Evolutionary conservation across 2,888 invertebrate species (phyloP).

Genomic region (Camptogramma bilineatum): DNA sequence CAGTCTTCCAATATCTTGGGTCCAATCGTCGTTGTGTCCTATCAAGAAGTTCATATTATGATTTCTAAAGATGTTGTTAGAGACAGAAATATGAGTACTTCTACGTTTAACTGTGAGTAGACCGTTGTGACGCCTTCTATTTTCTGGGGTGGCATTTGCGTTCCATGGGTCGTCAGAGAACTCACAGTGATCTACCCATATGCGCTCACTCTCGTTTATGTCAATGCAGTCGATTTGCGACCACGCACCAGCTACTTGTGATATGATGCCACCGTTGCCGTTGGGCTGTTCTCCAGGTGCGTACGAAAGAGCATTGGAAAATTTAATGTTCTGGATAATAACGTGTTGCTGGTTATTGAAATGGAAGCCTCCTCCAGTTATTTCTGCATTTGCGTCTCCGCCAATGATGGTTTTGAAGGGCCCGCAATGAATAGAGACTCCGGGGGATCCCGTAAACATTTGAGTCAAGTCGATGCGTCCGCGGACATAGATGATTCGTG

Average conservation of each 20-base stretch:
- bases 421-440: slow-evolving; percentile 13
- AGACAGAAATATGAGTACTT: slow-evolving; percentile 16
- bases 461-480: slow-evolving; percentile 23
- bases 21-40: slow-evolving; percentile 19
- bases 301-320: slow-evolving; percentile 21
- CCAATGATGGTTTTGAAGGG: slow-evolving; percentile 25
- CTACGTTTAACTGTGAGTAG: slow-evolving; percentile 14
- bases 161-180: slow-evolving; percentile 34
- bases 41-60: slow-evolving; percentile 30
- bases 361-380: slow-evolving; percentile 24
- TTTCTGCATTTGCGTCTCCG: slow-evolving; percentile 21
- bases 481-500: slow-evolving; percentile 7
- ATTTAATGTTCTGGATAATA: slow-evolving; percentile 30
- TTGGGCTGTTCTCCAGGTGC: slow-evolving; percentile 27
- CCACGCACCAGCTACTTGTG: slow-evolving; percentile 14
- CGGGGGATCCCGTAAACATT: slow-evolving; percentile 17
- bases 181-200: slow-evolving; percentile 31
- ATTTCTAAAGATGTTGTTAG: slow-evolving; percentile 33
- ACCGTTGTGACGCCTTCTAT: slow-evolving; percentile 26
- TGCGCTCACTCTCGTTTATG: slow-evolving; percentile 8
- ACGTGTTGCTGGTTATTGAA: slow-evolving; percentile 20
- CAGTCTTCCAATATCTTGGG: slow-evolving; percentile 23
- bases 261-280: slow-evolving; percentile 29
- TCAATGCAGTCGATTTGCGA: slow-evolving; percentile 16
- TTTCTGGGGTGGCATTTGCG: slow-evolving; percentile 6